Evolutionary conservation across 2,888 invertebrate genomes (phyloP), one percentile per base, ranked within the genome.

Genomic region (Dugesia japonica): DNA sequence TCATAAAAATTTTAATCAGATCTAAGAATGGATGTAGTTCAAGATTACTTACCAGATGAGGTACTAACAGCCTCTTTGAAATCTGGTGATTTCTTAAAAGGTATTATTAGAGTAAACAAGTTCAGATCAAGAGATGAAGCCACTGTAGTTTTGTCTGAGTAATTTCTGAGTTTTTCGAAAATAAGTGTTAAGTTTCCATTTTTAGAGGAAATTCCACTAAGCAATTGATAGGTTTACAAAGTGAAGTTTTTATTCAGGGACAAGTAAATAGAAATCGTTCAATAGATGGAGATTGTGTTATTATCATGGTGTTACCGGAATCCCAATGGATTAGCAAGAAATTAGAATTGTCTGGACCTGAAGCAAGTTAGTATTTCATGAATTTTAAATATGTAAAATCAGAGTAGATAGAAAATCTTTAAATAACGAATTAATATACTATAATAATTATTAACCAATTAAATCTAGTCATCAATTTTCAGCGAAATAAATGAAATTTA

Each of bases 61-160:
- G 56, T 56, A 9, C n/a, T 56, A n/a, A 4, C 23, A 20, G 9
- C 9, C 20, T 56, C 56, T n/a, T 4, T 56, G 9, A 56, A n/a
- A 4, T n/a, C 56, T n/a, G 56, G 56, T 23, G 56, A 56, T 23
- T 56, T 56, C 17, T n/a, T 56, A 7, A 56, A 56, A n/a, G 56
- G 56, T 23, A 23, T 56, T 56, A 56, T 56, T 56, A 4, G 56
- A 56, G 56, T 56, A 7, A 56, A 56, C 17, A 56, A 56, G 17
- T 56, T 56, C 56, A n/a, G n/a, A 56, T 56, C 56, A n/a, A 56
- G 56, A 56, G 56, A 56, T 56, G 56, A 56, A 23, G 56, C 56
- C 56, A 56, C 20, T n/a, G 56, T 56, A 9, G 23, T 56, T n/a
- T n/a, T 56, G 17, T n/a, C 56, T n/a, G 56, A 56, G 56, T 56